phyloP scores from a whole-genome alignment of 2,888 invertebrate genomes.

The Pardosa pseudoannulata region DNA sequence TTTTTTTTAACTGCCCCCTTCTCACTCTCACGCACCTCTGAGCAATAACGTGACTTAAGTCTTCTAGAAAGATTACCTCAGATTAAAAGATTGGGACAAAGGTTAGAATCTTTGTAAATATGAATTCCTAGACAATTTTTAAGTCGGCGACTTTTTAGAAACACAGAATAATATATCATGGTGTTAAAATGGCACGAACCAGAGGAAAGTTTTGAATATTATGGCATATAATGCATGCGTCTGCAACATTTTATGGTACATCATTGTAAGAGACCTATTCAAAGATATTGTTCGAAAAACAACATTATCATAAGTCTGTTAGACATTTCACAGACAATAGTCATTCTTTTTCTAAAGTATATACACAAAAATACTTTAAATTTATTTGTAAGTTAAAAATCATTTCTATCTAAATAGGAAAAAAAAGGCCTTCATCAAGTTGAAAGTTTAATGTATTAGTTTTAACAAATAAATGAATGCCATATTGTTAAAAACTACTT shows the following conservation, averaged over 20 bases:
- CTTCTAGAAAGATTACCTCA: background rate
- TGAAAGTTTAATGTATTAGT: too few relatives aligned
- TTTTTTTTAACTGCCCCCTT: constrained; percentile 1
- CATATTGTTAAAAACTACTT: too few relatives aligned
- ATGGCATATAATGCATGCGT: background rate
- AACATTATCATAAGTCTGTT: too few relatives aligned
- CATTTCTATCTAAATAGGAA: too few relatives aligned
- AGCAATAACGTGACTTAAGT: constrained; percentile 47
- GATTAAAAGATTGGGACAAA: constrained; percentile 12
- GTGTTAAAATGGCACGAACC: background rate
- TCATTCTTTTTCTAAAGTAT: too few relatives aligned
- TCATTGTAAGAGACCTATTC: too few relatives aligned
- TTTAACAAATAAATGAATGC: too few relatives aligned
- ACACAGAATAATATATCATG: background rate
- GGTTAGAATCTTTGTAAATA: background rate
- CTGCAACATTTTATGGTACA: background rate
- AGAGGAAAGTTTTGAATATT: background rate
- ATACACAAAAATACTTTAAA: too few relatives aligned
- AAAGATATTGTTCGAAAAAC: too few relatives aligned
- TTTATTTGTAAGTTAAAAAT: too few relatives aligned
- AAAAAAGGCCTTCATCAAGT: too few relatives aligned
- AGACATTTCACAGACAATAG: too few relatives aligned
- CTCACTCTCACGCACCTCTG: background rate
- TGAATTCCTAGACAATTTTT: background rate
- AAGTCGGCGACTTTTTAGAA: background rate